Conservation (phyloP, 1,140 invertebrate species). For the Drosophila orena region DNA sequence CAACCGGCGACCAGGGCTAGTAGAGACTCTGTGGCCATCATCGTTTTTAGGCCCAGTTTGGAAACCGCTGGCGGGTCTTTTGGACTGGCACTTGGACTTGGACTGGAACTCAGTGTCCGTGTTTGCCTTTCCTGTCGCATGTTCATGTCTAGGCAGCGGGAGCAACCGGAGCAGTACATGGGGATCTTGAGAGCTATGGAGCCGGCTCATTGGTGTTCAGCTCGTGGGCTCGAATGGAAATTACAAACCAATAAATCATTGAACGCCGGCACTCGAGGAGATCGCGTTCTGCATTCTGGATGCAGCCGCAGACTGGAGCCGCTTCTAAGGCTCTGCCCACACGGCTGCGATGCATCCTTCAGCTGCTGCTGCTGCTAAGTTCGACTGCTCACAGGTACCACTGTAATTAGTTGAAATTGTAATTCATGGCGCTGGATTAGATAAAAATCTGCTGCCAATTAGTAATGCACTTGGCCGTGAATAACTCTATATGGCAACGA, state of each 20-base stretch:
- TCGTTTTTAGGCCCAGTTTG: constrained; percentile 71
- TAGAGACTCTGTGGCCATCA: constrained; percentile 50
- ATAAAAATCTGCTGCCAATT: constrained; percentile 82
- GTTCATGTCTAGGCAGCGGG: constrained; percentile 56
- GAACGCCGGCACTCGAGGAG: constrained; percentile 38
- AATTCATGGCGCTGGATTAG: constrained; percentile 80
- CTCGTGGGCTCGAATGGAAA: constrained; percentile 78
- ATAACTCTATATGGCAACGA: constrained; percentile 65
- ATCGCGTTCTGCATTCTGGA: constrained; percentile 9
- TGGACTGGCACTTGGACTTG: constrained; percentile 5
- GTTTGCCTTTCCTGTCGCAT: constrained; percentile 79
- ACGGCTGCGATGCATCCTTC: constrained; percentile 39
- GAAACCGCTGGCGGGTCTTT: constrained; percentile 64
- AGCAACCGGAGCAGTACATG: constrained; percentile 18
- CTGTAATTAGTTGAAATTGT: constrained; percentile 82
- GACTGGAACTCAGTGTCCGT: constrained; percentile 52
- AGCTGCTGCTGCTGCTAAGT: constrained; percentile 38
- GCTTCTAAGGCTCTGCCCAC: constrained; percentile 25
- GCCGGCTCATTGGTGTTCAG: constrained; percentile 62
- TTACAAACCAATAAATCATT: constrained; percentile 83
- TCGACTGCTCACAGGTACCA: constrained; percentile 43
- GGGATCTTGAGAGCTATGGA: background rate
- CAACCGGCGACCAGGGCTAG: constrained; percentile 33
- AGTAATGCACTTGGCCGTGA: constrained; percentile 71
- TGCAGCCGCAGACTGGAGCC: constrained; percentile 3